Evolutionary conservation across 2,888 invertebrate genomes (phyloP).

Genomic region (Dysmachus trigonus): DNA sequence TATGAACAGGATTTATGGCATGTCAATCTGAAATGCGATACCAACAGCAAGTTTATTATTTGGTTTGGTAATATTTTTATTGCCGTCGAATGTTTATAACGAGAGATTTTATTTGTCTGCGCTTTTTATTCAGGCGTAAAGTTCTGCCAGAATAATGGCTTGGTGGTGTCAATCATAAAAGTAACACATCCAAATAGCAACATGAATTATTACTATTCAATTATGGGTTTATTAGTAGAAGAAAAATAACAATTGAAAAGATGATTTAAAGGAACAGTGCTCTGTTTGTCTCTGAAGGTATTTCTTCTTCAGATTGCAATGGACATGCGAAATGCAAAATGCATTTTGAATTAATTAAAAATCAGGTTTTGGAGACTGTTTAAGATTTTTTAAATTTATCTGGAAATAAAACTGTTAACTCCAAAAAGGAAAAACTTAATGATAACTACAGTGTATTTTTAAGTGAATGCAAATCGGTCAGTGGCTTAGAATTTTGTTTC

Average conservation of each 20-base stretch:
- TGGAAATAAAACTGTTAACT: neutral
- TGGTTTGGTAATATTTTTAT: slow-evolving; percentile 10
- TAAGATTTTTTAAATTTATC: neutral
- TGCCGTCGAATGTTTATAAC: neutral
- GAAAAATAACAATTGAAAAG: neutral
- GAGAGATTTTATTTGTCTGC: neutral
- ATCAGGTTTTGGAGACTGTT: neutral
- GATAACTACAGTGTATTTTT: neutral
- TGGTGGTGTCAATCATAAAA: neutral
- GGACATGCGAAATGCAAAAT: neutral
- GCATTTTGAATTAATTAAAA: neutral
- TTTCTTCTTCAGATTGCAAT: too few species aligned
- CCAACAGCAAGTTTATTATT: slow-evolving; percentile 14
- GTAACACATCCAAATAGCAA: neutral
- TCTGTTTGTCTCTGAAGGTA: too few species aligned
- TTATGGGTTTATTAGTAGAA: neutral
- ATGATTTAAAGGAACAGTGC: too few species aligned
- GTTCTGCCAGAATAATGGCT: neutral
- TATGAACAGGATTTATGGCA: neutral
- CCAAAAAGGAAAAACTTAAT: neutral
- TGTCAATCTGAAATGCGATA: slow-evolving; percentile 23
- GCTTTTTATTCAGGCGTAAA: neutral
- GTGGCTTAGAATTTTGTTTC: neutral
- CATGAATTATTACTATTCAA: neutral
- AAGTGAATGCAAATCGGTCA: neutral